These are phyloP conservation scores for Ailuropoda melanoleuca DNA, from an alignment of 2,113 vertebrate species.

Conservation along the genomic window DNA sequence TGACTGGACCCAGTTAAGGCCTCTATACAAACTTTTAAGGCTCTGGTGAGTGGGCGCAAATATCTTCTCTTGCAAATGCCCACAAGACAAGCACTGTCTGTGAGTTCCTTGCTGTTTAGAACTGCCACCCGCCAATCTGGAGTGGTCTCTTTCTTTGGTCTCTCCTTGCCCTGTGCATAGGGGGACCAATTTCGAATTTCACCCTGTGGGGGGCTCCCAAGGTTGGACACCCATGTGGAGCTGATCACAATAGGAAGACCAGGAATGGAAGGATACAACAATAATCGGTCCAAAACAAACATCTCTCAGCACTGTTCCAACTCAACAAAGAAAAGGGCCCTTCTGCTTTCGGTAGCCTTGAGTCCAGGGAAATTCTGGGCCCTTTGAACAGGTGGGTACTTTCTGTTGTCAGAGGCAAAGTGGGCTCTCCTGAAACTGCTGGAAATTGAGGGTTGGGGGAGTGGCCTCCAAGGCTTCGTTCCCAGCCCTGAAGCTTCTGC, in stretches of 20 bases:
- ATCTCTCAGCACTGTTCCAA: not conserved
- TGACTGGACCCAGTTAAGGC: not conserved
- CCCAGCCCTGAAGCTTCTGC: not conserved
- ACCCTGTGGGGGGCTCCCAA: not conserved
- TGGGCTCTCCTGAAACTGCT: not conserved
- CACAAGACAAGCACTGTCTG: not conserved
- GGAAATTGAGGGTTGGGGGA: not conserved
- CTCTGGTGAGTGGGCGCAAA: not conserved
- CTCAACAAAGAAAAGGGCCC: not conserved
- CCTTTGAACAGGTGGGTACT: too few relatives aligned
- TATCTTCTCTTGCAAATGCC: not conserved
- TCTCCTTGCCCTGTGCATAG: not conserved
- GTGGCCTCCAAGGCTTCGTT: not conserved
- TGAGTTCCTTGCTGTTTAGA: not conserved
- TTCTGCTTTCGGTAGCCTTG: not conserved
- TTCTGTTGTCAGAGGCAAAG: not conserved
- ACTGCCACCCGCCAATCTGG: not conserved
- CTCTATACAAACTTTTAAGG: not conserved
- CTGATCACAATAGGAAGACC: not conserved
- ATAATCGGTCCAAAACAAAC: not conserved
- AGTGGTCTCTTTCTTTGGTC: not conserved
- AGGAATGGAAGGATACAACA: not conserved
- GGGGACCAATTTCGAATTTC: not conserved
- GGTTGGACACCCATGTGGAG: not conserved
- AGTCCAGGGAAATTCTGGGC: not conserved